These are phyloP conservation scores for Folsomia manolachei DNA, from an alignment of 2,888 invertebrate species.

Conservation along the genomic window DNA sequence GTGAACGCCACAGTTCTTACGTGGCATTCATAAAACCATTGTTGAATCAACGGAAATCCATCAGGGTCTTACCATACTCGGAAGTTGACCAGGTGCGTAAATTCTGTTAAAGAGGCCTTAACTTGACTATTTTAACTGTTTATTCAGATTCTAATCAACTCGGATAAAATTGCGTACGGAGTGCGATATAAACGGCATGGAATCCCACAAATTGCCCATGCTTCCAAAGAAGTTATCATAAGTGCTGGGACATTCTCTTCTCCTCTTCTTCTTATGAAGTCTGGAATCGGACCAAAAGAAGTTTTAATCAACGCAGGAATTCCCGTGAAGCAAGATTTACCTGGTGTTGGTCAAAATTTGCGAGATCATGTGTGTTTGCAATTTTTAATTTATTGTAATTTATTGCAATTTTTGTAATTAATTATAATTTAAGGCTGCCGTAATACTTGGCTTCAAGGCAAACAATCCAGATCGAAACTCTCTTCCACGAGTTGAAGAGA, in stretches of 20 bases:
- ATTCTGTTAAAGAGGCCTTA: not conserved
- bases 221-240: not conserved
- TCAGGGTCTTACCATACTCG: not conserved
- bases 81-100: not conserved
- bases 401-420: too few relatives aligned
- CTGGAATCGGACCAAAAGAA: not conserved
- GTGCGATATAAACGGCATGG: not conserved
- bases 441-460: not conserved
- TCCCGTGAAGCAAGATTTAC: not conserved
- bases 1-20: not conserved
- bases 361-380: conserved; percentile 1
- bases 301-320: not conserved
- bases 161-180: not conserved
- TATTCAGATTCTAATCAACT: not conserved
- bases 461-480: not conserved
- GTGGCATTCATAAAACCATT: not conserved
- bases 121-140: not conserved
- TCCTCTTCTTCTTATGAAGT: not conserved
- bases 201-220: conserved; percentile 1
- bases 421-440: too few relatives aligned
- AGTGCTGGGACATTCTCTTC: conserved; percentile 1
- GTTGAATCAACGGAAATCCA: not conserved
- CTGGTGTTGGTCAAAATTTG: not conserved
- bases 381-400: too few relatives aligned
- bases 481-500: not conserved